Evolutionary conservation across 1,140 invertebrate species (phyloP).

Genomic region (Ridgeia piscesae): DNA sequence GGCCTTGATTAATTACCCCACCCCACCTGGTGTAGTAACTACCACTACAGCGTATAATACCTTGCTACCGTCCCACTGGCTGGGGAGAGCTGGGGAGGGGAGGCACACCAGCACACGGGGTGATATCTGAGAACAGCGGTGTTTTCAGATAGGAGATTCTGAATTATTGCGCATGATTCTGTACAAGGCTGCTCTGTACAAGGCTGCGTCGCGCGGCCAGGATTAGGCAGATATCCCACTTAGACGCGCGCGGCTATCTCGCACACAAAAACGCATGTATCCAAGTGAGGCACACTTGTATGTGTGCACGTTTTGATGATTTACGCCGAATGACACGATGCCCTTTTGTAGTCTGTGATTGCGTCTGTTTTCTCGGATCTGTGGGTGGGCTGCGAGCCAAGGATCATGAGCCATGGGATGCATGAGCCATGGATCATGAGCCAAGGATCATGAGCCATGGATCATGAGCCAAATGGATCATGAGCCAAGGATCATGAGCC

Average conservation of each 20-base stretch:
- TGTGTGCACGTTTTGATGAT: not conserved
- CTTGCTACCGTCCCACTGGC: not conserved
- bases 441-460: no score
- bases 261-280: slow-evolving; percentile 1
- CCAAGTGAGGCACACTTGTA: not conserved
- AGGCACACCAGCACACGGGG: not conserved
- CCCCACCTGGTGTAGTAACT: not conserved
- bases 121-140: not conserved
- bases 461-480: no score
- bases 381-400: not conserved
- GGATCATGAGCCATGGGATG: no score
- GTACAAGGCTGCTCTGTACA: not conserved
- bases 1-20: not conserved
- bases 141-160: not conserved
- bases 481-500: no score
- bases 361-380: not conserved
- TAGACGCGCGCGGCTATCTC: not conserved
- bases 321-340: not conserved
- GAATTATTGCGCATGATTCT: slow-evolving; percentile 1
- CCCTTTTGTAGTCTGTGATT: not conserved
- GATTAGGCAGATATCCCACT: not conserved
- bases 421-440: no score
- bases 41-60: not conserved
- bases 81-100: no score
- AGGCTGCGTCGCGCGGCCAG: not conserved